phyloP scores from a whole-genome alignment of 2,888 invertebrate species.

The Hyalella azteca region DNA sequence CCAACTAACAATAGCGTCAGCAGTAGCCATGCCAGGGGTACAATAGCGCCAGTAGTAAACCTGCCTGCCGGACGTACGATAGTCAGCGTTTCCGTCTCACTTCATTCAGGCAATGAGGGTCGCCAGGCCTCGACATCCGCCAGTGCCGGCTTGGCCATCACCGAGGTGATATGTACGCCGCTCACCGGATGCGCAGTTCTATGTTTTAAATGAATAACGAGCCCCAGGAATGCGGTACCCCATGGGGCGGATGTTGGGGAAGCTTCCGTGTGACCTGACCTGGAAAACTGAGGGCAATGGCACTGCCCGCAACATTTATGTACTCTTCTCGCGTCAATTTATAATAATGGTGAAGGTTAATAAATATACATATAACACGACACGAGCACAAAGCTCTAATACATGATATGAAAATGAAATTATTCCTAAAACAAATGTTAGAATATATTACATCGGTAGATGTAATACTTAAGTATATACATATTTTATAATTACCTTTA shows the following conservation, averaged over 20 bases:
- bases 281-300: neutral
- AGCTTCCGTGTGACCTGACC: neutral
- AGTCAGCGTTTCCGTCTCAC: conserved; percentile 26
- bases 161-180: neutral
- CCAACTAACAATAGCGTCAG: no score
- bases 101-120: conserved; percentile 30
- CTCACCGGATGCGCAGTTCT: neutral
- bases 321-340: neutral
- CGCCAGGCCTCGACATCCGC: conserved; percentile 15
- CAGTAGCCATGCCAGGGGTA: no score
- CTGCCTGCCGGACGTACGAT: conserved; percentile 25
- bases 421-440: neutral
- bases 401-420: neutral
- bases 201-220: conserved; percentile 25
- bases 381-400: neutral
- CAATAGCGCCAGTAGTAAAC: no score
- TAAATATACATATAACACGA: neutral
- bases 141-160: conserved; percentile 6
- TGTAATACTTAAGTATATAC: no score
- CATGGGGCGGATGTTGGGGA: neutral
- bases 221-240: neutral
- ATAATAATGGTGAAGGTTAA: neutral
- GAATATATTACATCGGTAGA: no score
- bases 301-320: neutral
- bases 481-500: no score